Evolutionary conservation across 2,797 vertebrate genomes (phyloP), one percentile per base, ranked within the genome.

Genomic region (Anguilla pacifica): DNA sequence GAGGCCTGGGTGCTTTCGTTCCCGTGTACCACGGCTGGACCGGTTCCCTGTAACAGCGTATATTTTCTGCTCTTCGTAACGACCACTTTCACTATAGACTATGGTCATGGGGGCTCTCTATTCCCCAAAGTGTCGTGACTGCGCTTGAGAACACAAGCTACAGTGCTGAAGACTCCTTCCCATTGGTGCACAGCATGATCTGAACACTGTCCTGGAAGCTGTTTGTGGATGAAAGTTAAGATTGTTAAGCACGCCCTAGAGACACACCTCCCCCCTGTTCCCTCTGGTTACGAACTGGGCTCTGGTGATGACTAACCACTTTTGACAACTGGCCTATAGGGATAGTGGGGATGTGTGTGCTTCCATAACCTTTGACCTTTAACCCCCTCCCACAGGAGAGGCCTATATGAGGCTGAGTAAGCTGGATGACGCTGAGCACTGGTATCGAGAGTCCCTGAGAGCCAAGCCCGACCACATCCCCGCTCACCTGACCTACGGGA

Each of bases 381-480:
- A n/a, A 46, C 77, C 77, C 11, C 74, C 74, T 4, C 5, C 19
- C 43, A 43, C 90, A 98, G 98, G 98, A 91, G 98, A 99, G 94
- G 97, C 98, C 13, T 98, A 98, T 86, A 97, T 98, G 97, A 95
- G 97, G 88, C 93, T 98, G 91, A 97, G 96, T 93, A 95, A 94
- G n/a, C 95, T 97, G 86, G 93, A 96, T 0, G 97, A 99, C 92
- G 98, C 98, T 17, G 97, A 96, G 84, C 95, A 94, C 89, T 99
- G 98, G 98, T 99, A 99, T 31, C 92, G 95, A 92, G 97, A 98
- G 91, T 98, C 98, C 0, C 89, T 98, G 91, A 95, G 95, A 91
- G 95, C 96, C 91, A 99, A 99, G 93, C 97, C 96, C 0, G 97
- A 99, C 93, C 98, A 99, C 86, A 97, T 99, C 86, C 98, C 98